A percentile compares a stretch with the other conserved stretches of the same genome.
Evolutionary conservation across 92 coral and sea anemone species (phyloP).

Genomic region (Porites cylindrica): DNA sequence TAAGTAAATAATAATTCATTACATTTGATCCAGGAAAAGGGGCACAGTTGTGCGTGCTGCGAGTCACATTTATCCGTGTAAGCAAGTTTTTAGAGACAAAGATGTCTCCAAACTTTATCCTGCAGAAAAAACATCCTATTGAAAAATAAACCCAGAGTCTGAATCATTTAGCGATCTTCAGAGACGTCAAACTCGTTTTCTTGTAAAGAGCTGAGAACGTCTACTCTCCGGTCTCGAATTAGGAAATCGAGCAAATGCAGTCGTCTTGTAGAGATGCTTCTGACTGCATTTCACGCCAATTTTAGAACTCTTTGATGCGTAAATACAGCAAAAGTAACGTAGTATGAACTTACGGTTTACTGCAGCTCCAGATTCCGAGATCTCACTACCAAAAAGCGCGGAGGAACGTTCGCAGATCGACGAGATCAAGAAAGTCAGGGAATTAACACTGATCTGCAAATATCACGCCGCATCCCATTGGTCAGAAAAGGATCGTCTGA

Average conservation of each 20-base stretch:
- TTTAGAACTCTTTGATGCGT: not conserved
- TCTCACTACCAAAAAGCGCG: not conserved
- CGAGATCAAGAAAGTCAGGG: not conserved
- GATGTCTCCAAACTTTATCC: not conserved
- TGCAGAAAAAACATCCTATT: not conserved
- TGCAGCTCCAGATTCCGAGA: not conserved
- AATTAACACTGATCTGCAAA: not conserved
- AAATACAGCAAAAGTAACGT: not conserved
- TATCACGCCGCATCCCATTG: constrained; percentile 20
- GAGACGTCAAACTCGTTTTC: not conserved
- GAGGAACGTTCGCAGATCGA: not conserved
- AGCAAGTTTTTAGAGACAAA: not conserved
- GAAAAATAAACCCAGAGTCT: not conserved
- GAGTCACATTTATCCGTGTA: constrained; percentile 1
- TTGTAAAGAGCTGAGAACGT: no score
- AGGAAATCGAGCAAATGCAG: no score
- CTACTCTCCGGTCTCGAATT: no score
- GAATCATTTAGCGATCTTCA: not conserved
- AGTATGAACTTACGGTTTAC: constrained; percentile 26
- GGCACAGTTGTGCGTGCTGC: constrained; percentile 7
- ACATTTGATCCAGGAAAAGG: not conserved
- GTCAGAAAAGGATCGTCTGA: not conserved
- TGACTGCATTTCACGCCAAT: not conserved
- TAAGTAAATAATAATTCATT: no score
- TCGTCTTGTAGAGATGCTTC: not conserved